These are phyloP conservation scores for Illadopsis cleaveri DNA, from an alignment of 2,113 vertebrate species.

Conservation along the genomic window DNA sequence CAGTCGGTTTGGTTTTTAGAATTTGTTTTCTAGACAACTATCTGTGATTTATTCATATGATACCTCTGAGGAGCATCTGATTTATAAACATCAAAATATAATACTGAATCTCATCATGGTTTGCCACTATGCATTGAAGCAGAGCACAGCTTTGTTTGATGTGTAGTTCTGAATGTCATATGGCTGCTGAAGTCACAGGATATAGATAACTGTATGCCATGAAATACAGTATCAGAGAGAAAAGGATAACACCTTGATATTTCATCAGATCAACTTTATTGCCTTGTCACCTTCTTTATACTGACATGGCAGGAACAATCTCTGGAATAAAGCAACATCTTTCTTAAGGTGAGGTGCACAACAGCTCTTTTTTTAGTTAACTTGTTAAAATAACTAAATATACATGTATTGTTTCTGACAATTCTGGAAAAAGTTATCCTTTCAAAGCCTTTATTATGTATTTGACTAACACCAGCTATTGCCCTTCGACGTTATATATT, in stretches of 20 bases:
- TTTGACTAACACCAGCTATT: not conserved
- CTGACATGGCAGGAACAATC: not conserved
- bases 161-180: not conserved
- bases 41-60: not conserved
- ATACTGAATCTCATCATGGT: not conserved
- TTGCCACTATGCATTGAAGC: not conserved
- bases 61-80: not conserved
- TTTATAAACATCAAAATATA: not conserved
- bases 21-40: not conserved
- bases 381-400: not conserved
- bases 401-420: not conserved
- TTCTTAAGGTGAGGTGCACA: not conserved
- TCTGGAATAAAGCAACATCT: not conserved
- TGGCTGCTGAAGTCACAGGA: not conserved
- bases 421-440: not conserved
- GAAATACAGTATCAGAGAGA: not conserved
- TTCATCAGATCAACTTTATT: not conserved
- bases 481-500: not conserved
- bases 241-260: not conserved
- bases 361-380: not conserved
- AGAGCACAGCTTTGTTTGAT: not conserved
- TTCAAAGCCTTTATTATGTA: not conserved
- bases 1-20: not conserved
- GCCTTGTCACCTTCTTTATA: not conserved
- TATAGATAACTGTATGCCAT: not conserved